A percentile compares a stretch with the other conserved stretches of the same genome.
phyloP scores from a whole-genome alignment of 92 coral and sea anemone genomes.

The Epizoanthus illoricatus region DNA sequence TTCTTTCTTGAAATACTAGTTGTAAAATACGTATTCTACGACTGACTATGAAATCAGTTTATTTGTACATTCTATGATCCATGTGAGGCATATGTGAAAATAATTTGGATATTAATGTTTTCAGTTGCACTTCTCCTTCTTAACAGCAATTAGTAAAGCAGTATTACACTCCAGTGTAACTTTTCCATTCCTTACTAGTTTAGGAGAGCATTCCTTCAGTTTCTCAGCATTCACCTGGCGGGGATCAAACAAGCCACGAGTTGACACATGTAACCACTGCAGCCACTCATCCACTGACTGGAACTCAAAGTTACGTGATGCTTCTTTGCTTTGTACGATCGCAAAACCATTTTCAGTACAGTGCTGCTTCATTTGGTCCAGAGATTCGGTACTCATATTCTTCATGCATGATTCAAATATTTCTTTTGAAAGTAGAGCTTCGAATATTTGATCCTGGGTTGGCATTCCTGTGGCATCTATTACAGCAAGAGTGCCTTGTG shows the following conservation, averaged over 20 bases:
- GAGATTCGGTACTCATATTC: neutral
- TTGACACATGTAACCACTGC: neutral
- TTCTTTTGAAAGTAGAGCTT: no score
- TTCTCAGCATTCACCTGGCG: neutral
- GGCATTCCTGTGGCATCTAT: neutral
- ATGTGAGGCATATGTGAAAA: no score
- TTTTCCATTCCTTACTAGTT: neutral
- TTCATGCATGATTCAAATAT: no score
- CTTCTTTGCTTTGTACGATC: neutral
- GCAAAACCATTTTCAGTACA: neutral
- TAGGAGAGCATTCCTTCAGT: neutral
- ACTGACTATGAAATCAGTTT: no score
- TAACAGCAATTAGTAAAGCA: neutral
- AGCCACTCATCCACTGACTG: neutral
- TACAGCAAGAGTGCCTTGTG: neutral
- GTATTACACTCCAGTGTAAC: neutral
- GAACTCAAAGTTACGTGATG: neutral
- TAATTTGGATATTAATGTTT: no score
- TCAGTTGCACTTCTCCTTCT: no score
- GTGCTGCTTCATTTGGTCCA: neutral
- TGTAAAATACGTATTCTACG: no score
- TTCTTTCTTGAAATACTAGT: no score
- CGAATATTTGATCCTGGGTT: neutral
- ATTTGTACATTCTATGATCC: no score
- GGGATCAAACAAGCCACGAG: slow-evolving; percentile 1